These are phyloP conservation scores for Apamea anceps DNA, from an alignment of 2,888 invertebrate species.

Conservation along the genomic window DNA sequence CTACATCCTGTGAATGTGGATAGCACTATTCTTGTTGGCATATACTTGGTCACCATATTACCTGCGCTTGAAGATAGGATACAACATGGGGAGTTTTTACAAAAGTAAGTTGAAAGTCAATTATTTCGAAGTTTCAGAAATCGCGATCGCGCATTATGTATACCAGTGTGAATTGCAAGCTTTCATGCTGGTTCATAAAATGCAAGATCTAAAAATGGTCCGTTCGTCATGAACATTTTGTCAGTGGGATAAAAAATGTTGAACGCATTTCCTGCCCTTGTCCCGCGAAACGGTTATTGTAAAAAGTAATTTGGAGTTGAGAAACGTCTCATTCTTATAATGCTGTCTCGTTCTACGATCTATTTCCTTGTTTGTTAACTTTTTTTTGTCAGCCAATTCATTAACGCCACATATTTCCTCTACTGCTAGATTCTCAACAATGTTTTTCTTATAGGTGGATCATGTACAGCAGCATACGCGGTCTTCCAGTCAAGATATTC, in stretches of 20 bases:
- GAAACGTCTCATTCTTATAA: not conserved
- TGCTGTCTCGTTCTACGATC: not conserved
- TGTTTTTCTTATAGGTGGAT: slow-evolving; percentile 80
- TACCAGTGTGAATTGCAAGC: not conserved
- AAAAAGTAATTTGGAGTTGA: not conserved
- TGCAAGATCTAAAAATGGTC: not conserved
- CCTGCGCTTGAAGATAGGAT: slow-evolving; percentile 86
- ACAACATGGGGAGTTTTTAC: slow-evolving; percentile 90
- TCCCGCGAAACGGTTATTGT: not conserved
- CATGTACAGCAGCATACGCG: slow-evolving; percentile 87
- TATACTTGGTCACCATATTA: slow-evolving; percentile 91
- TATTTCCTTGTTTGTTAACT: not conserved
- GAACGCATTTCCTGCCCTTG: not conserved
- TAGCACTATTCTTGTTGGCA: slow-evolving; percentile 90
- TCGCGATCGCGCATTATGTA: not conserved
- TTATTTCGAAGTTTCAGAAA: not conserved
- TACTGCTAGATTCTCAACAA: not conserved
- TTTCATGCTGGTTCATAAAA: not conserved
- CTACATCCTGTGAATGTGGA: slow-evolving; percentile 88
- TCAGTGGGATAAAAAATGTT: not conserved
- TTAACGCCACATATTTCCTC: too few species aligned
- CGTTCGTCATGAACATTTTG: not conserved
- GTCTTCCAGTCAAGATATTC: slow-evolving; percentile 87
- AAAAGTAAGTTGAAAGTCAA: slow-evolving; percentile 84
- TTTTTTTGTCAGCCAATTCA: not conserved